Evolutionary conservation across 2,113 vertebrate genomes (phyloP), one percentile per base, ranked within the genome.

Genomic region (Ceyx cyanopectus): DNA sequence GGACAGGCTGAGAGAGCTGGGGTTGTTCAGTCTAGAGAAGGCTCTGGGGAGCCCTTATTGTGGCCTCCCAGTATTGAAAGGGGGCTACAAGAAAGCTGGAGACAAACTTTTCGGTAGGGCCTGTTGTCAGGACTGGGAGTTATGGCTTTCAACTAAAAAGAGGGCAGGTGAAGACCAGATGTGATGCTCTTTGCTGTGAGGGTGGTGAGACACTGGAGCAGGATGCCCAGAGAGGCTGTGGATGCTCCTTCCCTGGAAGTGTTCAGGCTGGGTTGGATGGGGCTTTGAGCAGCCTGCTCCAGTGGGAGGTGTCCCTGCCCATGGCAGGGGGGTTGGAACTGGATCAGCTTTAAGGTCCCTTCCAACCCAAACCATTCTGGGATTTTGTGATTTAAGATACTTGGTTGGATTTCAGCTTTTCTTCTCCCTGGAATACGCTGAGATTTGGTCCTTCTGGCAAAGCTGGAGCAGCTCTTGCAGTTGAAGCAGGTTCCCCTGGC

Each of bases 41-140:
- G 26, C 41, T 62, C 3, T 0, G 0, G 34, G 37, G 22, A 46
- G 48, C 24, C 26, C 6, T 74, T 41, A 1, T 0, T 8, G 46
- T 10, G 2, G 46, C 30, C 48, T 89, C 23, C 2, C 8, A 60
- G 14, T 77, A 37, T 24, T 1, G 68, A 1, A 41, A 53, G 23
- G 54, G 6, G 26, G 53, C n/a, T 60, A 3, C 2, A 29, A 5
- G 58, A 65, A 66, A 7, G 57, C 1, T 9, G 5, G 26, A 11
- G 11, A 24, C 17, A 12, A 29, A 7, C 27, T 85, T 66, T 30
- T 70, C 40, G 41, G 5, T 3, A 26, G 34, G 41, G 10, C 13
- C 0, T n/a, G 37, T 17, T 29, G 37, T 6, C 11, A 34, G 56
- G 51, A 70, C 8, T 6, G 23, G 19, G 34, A 34, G 3, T 2